These are phyloP conservation scores for Sitodiplosis mosellana DNA, from an alignment of 1,140 invertebrate species.

Conservation along the genomic window DNA sequence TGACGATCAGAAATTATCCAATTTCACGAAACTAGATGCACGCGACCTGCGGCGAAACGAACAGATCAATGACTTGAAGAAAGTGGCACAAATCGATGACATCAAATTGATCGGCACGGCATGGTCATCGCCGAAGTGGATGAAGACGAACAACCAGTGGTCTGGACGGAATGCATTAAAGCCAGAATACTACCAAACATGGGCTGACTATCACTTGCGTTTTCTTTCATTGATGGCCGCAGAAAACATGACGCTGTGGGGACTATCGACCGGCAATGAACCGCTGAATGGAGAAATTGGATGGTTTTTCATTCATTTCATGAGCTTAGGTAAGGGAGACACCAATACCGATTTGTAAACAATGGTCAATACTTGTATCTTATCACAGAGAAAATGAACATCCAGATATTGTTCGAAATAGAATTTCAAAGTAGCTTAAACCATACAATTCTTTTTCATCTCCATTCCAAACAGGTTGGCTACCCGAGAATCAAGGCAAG, in stretches of 20 bases:
- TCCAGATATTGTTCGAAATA: too few species aligned
- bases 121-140: conserved; percentile 82
- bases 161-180: conserved; percentile 35
- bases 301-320: conserved; percentile 41
- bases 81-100: conserved; percentile 14
- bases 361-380: background rate
- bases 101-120: conserved; percentile 42
- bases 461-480: background rate
- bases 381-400: too few species aligned
- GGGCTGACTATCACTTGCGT: conserved; percentile 59
- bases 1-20: conserved; percentile 40
- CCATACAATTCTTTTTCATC: too few species aligned
- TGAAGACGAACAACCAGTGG: conserved; percentile 65
- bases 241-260: conserved; percentile 36
- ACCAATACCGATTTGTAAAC: background rate
- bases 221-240: conserved; percentile 16
- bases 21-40: conserved; percentile 32
- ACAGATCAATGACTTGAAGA: conserved; percentile 16
- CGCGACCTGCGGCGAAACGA: conserved; percentile 10
- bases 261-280: conserved; percentile 46
- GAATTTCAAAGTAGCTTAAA: too few species aligned
- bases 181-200: conserved; percentile 52
- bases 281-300: conserved; percentile 35
- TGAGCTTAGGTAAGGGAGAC: conserved; percentile 37
- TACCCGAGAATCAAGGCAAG: conserved; percentile 23